Evolutionary conservation across 2,888 invertebrate species (phyloP).

Genomic region (Sesia apiformis): DNA sequence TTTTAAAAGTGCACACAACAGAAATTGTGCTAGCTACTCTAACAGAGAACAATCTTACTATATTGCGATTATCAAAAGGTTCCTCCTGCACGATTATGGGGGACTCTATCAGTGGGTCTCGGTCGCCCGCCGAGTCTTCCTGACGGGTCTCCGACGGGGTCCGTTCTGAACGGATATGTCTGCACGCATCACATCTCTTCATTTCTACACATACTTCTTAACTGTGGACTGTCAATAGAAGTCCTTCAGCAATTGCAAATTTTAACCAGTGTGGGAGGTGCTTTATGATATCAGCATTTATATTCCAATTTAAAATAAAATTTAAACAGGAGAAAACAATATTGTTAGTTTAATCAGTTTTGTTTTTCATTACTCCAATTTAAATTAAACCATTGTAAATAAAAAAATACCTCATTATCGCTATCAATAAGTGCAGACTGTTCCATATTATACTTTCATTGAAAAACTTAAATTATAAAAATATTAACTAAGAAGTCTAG

Average conservation of each 20-base stretch:
- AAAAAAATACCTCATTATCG: slow-evolving; percentile 40
- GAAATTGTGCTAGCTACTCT: slow-evolving; percentile 33
- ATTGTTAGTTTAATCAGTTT: too few species aligned
- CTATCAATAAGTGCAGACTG: slow-evolving; percentile 39
- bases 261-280: too few species aligned
- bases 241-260: slow-evolving; percentile 28
- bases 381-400: too few species aligned
- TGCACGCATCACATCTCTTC: slow-evolving; percentile 61
- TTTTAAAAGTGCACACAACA: slow-evolving; percentile 15
- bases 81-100: slow-evolving; percentile 52
- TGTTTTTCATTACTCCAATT: too few species aligned
- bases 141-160: slow-evolving; percentile 29
- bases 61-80: slow-evolving; percentile 43
- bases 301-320: too few species aligned
- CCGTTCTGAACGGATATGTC: slow-evolving; percentile 48
- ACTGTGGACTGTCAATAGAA: slow-evolving; percentile 54
- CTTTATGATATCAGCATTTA: too few species aligned
- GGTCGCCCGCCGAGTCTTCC: slow-evolving; percentile 26
- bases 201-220: slow-evolving; percentile 68
- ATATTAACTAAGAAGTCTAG: too few species aligned
- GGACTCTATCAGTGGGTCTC: slow-evolving; percentile 52
- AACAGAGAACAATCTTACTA: slow-evolving; percentile 42
- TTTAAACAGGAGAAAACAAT: too few species aligned
- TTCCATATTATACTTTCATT: slow-evolving; percentile 30
- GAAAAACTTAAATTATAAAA: slow-evolving; percentile 6